Evolutionary conservation across 2,888 invertebrate species (phyloP).

Genomic region (Lasioglossum malachurum): DNA sequence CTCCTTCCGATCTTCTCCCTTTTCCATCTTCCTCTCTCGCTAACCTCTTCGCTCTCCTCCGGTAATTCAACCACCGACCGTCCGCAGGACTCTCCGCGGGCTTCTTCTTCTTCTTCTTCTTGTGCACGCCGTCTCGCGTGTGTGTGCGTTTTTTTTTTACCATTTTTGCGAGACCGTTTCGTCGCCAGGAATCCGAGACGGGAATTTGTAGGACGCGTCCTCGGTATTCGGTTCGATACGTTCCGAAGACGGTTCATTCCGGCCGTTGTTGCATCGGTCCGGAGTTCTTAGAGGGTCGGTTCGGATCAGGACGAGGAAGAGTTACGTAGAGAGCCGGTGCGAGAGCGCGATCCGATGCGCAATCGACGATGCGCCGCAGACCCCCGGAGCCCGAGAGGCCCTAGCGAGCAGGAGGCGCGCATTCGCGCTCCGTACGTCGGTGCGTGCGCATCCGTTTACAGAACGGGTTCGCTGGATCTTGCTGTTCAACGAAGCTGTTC

Average conservation of each 20-base stretch:
- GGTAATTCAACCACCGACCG: conserved; percentile 4
- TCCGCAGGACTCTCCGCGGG: background rate
- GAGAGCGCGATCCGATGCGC: conserved; percentile 58
- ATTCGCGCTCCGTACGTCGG: conserved; percentile 72
- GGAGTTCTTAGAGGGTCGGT: conserved; percentile 48
- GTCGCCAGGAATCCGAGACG: background rate
- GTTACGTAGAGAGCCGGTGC: conserved; percentile 37
- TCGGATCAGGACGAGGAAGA: conserved; percentile 54
- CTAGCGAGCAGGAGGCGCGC: conserved; percentile 54
- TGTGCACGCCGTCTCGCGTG: background rate
- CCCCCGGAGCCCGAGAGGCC: conserved; percentile 41
- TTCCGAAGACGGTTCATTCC: background rate
- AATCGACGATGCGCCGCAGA: conserved; percentile 58
- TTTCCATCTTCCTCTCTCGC: conserved; percentile 13
- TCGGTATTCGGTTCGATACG: conserved; percentile 3
- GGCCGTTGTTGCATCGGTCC: background rate
- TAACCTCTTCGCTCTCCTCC: background rate
- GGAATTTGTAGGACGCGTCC: conserved; percentile 14
- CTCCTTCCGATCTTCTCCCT: conserved; percentile 8
- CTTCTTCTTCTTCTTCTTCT: background rate
- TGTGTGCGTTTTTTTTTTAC: background rate
- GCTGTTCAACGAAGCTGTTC: background rate
- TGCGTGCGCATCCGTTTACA: conserved; percentile 52
- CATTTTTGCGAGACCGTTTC: background rate
- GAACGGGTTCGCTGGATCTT: background rate